Evolutionary conservation across 2,113 vertebrate genomes (phyloP).

Genomic region (Oriolus oriolus): DNA sequence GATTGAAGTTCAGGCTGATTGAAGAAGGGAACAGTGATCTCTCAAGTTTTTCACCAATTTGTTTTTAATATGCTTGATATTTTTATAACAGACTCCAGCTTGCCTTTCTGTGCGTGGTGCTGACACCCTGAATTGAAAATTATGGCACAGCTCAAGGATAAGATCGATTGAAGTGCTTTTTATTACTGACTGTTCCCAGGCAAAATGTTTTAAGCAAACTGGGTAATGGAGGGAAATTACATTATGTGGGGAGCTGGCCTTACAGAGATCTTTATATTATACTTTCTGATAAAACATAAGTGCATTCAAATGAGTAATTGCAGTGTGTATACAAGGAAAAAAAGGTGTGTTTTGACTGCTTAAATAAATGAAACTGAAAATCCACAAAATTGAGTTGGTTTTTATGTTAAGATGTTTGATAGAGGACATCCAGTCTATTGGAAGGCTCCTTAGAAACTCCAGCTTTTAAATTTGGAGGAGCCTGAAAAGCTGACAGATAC

Average conservation of each 20-base stretch:
- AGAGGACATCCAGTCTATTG: not conserved
- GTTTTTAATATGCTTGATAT: not conserved
- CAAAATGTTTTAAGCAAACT: constrained; percentile 62
- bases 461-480: not conserved
- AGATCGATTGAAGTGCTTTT: constrained; percentile 57
- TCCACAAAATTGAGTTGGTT: not conserved
- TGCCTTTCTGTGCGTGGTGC: not conserved
- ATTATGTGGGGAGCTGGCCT: constrained; percentile 38
- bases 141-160: constrained; percentile 20
- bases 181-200: constrained; percentile 40
- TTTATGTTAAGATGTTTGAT: not conserved
- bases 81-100: constrained; percentile 39
- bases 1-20: not conserved
- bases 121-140: constrained; percentile 43
- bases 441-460: not conserved
- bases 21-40: not conserved
- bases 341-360: not conserved
- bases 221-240: constrained; percentile 61
- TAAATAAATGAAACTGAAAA: not conserved
- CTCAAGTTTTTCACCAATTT: not conserved
- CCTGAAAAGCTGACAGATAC: not conserved
- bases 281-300: constrained; percentile 53
- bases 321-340: not conserved
- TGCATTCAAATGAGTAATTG: constrained; percentile 30
- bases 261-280: constrained; percentile 51